Evolutionary conservation across 2,113 vertebrate species (phyloP).

Genomic region (Ptilorrhoa leucosticta): DNA sequence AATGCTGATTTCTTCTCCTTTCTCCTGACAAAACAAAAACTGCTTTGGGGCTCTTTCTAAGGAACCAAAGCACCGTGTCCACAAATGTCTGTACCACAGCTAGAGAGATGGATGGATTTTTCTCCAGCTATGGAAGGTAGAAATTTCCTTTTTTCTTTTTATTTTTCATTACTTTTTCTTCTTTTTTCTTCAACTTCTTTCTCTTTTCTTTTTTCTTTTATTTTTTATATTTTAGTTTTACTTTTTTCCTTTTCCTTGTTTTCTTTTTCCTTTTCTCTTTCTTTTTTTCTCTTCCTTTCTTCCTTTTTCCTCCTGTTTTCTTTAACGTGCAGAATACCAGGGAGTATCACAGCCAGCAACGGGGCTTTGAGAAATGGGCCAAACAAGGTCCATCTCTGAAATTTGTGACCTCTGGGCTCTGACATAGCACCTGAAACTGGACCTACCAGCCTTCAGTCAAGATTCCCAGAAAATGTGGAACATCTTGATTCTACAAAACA

Average conservation of each 20-base stretch:
- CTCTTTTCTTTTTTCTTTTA: background rate
- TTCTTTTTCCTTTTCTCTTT: too few species aligned
- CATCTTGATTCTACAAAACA: background rate
- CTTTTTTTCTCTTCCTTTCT: background rate
- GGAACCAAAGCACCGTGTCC: background rate
- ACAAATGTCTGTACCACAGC: background rate
- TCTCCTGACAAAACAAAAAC: background rate
- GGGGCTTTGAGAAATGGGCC: background rate
- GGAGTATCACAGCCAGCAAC: background rate
- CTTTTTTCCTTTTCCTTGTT: fast-evolving
- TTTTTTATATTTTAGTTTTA: too few species aligned
- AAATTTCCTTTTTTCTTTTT: background rate
- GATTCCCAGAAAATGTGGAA: background rate
- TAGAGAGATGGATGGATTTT: background rate
- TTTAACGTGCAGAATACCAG: background rate
- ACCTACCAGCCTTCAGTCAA: background rate
- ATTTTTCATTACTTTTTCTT: background rate
- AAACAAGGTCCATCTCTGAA: background rate
- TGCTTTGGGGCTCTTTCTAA: background rate
- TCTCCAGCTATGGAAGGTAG: background rate
- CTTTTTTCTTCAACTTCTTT: background rate
- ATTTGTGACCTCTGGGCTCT: background rate
- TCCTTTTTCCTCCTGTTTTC: background rate
- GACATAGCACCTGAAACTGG: background rate
- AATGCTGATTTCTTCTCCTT: background rate